phyloP scores from a whole-genome alignment of 2,888 invertebrate genomes.

The Drosophila neotestacea region DNA sequence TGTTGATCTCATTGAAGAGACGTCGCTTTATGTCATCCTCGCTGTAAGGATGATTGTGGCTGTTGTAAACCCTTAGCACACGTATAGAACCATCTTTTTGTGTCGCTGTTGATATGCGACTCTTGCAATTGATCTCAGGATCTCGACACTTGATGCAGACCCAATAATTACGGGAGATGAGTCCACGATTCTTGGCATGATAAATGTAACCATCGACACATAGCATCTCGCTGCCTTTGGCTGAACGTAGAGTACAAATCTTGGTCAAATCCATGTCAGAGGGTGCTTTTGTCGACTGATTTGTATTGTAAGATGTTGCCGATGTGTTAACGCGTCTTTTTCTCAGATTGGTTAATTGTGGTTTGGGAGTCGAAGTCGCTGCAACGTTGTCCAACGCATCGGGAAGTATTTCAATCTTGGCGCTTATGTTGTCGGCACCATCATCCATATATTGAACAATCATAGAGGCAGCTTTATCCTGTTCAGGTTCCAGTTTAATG shows the following conservation, averaged over 20 bases:
- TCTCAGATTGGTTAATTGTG: conserved; percentile 59
- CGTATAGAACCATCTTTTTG: conserved; percentile 74
- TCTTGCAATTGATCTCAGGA: conserved; percentile 76
- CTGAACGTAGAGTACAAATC: conserved; percentile 80
- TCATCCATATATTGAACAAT: conserved; percentile 72
- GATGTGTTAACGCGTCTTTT: conserved; percentile 39
- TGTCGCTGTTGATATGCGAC: conserved; percentile 79
- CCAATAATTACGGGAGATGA: conserved; percentile 81
- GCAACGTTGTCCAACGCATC: conserved; percentile 35
- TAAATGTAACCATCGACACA: conserved; percentile 82
- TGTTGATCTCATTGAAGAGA: conserved; percentile 78
- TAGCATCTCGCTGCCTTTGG: conserved; percentile 81
- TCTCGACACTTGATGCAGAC: conserved; percentile 82
- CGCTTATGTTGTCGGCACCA: conserved; percentile 67
- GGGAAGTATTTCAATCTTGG: conserved; percentile 66
- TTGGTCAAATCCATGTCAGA: conserved; percentile 76
- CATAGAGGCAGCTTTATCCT: conserved; percentile 52
- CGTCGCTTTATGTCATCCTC: conserved; percentile 81
- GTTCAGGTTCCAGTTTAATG: conserved; percentile 66
- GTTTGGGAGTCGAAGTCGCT: conserved; percentile 48
- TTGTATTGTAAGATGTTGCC: neutral
- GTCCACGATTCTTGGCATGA: conserved; percentile 77
- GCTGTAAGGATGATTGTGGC: conserved; percentile 74
- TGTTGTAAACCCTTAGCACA: conserved; percentile 75
- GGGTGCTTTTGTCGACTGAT: conserved; percentile 5